phyloP scores from a whole-genome alignment of 92 coral and sea anemone genomes.

The Phenganax marumi region DNA sequence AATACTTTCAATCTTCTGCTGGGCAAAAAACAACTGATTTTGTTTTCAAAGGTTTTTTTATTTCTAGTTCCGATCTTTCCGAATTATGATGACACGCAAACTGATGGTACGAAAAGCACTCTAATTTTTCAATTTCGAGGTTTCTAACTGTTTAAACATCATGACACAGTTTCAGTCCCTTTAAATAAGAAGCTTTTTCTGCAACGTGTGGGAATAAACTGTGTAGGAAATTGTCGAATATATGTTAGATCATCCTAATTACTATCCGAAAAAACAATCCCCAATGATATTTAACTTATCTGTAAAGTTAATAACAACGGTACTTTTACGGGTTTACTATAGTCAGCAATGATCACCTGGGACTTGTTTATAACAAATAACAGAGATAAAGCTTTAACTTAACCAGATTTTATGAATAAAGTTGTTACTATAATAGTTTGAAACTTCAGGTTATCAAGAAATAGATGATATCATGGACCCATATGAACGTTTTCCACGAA shows the following conservation, averaged over 20 bases:
- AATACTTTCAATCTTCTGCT: neutral
- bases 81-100: neutral
- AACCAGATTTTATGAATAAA: neutral
- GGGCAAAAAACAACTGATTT: neutral
- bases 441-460: slow-evolving; percentile 22
- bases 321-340: neutral
- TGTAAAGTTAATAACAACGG: neutral
- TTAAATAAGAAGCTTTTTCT: no score
- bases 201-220: no score
- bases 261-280: no score
- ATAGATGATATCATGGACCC: slow-evolving; percentile 29
- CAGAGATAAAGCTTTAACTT: neutral
- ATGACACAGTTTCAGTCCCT: no score
- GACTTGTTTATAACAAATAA: no score
- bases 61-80: slow-evolving; percentile 6
- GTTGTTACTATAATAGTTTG: neutral
- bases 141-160: no score
- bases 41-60: neutral
- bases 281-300: no score
- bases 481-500: slow-evolving; percentile 33
- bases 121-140: no score
- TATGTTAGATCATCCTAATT: no score
- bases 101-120: slow-evolving; percentile 1
- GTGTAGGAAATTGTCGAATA: no score
- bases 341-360: no score